Base-by-base conservation (phyloP, 1,140 invertebrate genomes). In the Halictus rubicundus region DNA sequence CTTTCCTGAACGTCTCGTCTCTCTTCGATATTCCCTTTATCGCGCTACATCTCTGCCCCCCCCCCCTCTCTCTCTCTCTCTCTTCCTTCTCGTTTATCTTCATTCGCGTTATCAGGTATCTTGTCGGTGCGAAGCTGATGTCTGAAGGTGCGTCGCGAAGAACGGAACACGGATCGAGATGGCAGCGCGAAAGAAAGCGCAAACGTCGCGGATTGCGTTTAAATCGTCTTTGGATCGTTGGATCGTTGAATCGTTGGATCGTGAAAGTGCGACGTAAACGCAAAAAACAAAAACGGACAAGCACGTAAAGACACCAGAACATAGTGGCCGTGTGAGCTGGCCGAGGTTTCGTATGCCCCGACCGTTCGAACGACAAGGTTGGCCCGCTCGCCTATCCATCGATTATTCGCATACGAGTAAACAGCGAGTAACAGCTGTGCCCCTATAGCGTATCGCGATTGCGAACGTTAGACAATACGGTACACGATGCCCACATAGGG, bases 391-490 rank as follows among this genome's bases (percentile, higher is more conserved):
- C 68, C 46, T 69, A 46, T 80, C 78, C 76, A 65, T 82, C 66
- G 57, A 80, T 74, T 78, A 84, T 81, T 77, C 63, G 75, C 52
- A n/a, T 66, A 16, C 70, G 70, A 79, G 71, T 60, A 74, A 74
- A 64, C 52, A 42, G 59, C 39, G 68, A 37, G 66, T 73, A 86
- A 87, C 85, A 87, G 85, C 85, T 87, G 85, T 81, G 74, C 85
- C 85, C 85, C 81, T 87, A 87, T 86, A 59, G 32, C 61, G 64
- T 81, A 82, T 85, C 78, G 79, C 72, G 60, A 71, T n/a, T 65
- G 59, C 64, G 21, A 69, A 27, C 71, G 81, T 78, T 57, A 74
- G 76, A 87, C 84, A 87, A 87, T 83, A 78, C 82, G 82, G n/a
- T 64, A 49, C 49, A 65, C 39, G 61, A 78, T 79, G 78, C 77